Base-by-base conservation (phyloP, 2,888 invertebrate genomes). In the Hirudinaria manillensis region DNA sequence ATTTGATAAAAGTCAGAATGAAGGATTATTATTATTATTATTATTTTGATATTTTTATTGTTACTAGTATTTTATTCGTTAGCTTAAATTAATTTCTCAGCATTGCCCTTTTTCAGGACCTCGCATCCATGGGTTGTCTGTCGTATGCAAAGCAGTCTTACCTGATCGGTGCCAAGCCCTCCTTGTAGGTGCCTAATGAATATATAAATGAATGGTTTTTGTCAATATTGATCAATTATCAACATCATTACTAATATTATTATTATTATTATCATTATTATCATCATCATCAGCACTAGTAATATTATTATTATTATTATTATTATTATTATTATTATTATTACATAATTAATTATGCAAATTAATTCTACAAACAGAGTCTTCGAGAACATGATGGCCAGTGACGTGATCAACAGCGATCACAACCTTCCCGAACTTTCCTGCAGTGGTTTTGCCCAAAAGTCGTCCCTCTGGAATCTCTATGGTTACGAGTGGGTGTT, bases 361-460 rank as follows among this genome's bases (percentile, higher is more conserved):
- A 70, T 38, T 19, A 34, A 29, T 71, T 38, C 24, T 7, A 27
- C 45, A 4, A 45, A 24, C 13, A 85, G 85, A 78, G 84, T 88
- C 45, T 89, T 89, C 72, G 88, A 93, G 89, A 89, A 92, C 71
- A 87, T 94, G 77, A 89, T 90, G 80, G 91, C 91, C 85, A 93
- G 93, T 78, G 94, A 94, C 82, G 89, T 92, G 21, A 87, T 93
- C 16, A 94, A 93, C 85, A 92, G 91, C 83, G 90, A 92, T 78
- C 91, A 93, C 83, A 92, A 92, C 0, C 89, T 92, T 87, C 88
- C 90, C 3, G 93, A 93, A 80, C 87, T 94, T 74, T 90, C 92
- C 78, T 90, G 92, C 78, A 90, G 91, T 78, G 92, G 92, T 32
- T 89, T 92, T 80, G 90, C 92, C 0, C 90, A 93, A 85, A 91